Evolutionary conservation across 2,888 invertebrate species (phyloP).

Genomic region (Rotaria magnacalcarata): DNA sequence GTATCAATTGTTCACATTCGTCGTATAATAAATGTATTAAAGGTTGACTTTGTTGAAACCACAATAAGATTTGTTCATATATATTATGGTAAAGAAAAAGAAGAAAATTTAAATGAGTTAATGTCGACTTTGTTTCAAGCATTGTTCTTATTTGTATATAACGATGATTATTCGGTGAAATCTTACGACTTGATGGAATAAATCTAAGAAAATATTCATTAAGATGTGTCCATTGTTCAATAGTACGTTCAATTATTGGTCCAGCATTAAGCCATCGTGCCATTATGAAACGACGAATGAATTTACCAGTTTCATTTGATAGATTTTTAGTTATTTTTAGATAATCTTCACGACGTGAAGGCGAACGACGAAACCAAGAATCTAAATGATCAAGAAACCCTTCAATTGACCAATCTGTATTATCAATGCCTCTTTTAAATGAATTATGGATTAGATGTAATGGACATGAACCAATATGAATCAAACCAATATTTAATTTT

Average conservation of each 20-base stretch:
- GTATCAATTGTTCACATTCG: not conserved
- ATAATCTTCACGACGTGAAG: slow-evolving; percentile 30
- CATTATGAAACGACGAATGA: not conserved
- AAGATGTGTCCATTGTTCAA: not conserved
- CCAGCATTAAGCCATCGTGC: not conserved
- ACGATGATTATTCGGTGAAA: not conserved
- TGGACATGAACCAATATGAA: slow-evolving; percentile 33
- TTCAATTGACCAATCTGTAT: slow-evolving; percentile 6
- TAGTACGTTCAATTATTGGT: not conserved
- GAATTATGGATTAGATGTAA: slow-evolving; percentile 27
- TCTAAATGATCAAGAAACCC: not conserved
- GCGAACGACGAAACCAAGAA: not conserved
- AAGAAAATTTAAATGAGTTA: slow-evolving; percentile 7
- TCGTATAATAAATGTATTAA: slow-evolving; percentile 20
- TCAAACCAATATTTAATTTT: not conserved
- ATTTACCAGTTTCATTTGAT: not conserved
- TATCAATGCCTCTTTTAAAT: slow-evolving; percentile 20
- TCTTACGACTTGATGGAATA: not conserved
- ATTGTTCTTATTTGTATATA: not conserved
- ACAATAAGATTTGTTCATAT: not conserved
- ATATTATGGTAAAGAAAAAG: not conserved
- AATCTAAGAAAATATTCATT: not conserved
- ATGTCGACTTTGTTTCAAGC: not conserved
- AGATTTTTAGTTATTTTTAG: not conserved
- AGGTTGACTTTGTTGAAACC: slow-evolving; percentile 23